Base-by-base conservation (phyloP, 2,888 invertebrate genomes). In the Thymelicus acteon region DNA sequence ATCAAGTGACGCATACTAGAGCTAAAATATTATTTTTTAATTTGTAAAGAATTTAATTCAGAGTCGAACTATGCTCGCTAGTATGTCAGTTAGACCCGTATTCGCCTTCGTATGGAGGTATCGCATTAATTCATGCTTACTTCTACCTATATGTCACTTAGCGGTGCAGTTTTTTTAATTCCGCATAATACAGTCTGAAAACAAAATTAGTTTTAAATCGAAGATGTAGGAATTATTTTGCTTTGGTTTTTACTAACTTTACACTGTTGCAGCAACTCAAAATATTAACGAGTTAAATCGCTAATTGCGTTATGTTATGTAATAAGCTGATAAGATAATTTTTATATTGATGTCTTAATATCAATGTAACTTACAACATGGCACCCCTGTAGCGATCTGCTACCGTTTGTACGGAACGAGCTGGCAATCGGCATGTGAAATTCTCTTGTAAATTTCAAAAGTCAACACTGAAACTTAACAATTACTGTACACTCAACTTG, bases 351-450 rank as follows among this genome's bases (percentile, higher is more conserved):
- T 48, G n/a, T 1, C n/a, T 48, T 31, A 61, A 47, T 61, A 19
- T 24, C 63, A 13, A 44, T 57, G 58, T 63, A 49, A 64, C 70
- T 70, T 70, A 64, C 57, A 58, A 70, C 60, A 70, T 64, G 64
- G 63, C 57, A 60, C 63, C 60, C 58, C 63, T 60, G 19, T 24
- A 64, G 63, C 64, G 70, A 64, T 65, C 60, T 40, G 40, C 60
- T 37, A 57, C n/a, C 48, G 63, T 60, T 71, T 54, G 60, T 60
- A 60, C 19, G 40, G 48, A 40, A 65, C 60, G 52, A 65, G 54
- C 71, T 60, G 71, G 65, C 71, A 71, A 39, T 31, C 31, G 8
- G 8, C 60, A 64, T 47, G 24, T 64, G 19, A 65, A 65, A 44
- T 24, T 8, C 24, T 57, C 15, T 7, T 52, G 57, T 37, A 57